Base-by-base conservation (phyloP, 2,797 vertebrate species). In the Onychomys leucogaster region DNA sequence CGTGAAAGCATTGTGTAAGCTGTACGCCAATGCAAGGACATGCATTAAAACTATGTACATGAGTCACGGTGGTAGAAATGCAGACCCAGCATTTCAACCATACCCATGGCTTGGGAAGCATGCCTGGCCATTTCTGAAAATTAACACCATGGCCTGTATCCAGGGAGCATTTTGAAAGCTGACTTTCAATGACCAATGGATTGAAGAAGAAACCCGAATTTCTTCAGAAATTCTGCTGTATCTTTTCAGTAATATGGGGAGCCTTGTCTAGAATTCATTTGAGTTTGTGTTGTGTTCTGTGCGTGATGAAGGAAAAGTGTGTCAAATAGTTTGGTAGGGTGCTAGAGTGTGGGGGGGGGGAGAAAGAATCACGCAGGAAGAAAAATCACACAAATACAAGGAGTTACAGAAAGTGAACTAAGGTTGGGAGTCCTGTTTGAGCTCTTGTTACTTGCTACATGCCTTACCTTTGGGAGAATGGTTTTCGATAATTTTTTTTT, bases 201-300 rank as follows among this genome's bases (percentile, higher is more conserved):
- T 19, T 25, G 82, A 88, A 57, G 83, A 96, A 43, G 12, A 91
- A 92, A 80, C 67, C 11, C 83, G 55, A 29, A 57, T 95, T 92
- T 86, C 37, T 91, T 89, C 52, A 94, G 29, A 69, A 49, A 69
- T 75, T 78, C 27, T 80, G n/a, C 3, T 27, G 27, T 0, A 82
- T 80, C n/a, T 94, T 94, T 92, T 92, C 5, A 75, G 49, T 46
- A 94, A 92, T 76, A 43, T 41, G 46, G 37, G 46, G 37, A 65
- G 61, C 52, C 82, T 71, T 91, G 49, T 32, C 75, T 77, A 46
- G 52, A 80, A 81, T 90, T 93, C 29, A 25, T 71, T 76, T 96
- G 69, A 87, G 34, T 83, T 83, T 90, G 37, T 85, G 43, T 37
- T 46, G 32, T 85, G 27, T 90, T 65, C 5, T 78, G 55, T 69